Percentiles rank a stretch among this genome's conserved stretches.
Conservation (phyloP, 2,113 vertebrate species). For the Gopherus evgoodei region DNA sequence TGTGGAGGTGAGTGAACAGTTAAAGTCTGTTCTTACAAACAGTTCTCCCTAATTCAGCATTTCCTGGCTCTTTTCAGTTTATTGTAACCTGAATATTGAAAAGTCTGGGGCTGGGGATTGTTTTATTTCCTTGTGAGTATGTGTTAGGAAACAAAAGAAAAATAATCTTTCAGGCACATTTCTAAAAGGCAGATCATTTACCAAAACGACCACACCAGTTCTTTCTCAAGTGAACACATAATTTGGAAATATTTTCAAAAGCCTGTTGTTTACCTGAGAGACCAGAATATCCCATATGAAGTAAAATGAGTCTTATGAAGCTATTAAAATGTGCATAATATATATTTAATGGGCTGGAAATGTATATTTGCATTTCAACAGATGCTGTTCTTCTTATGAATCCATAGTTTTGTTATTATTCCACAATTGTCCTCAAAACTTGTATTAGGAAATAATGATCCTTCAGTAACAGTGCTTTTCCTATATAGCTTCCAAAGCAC, state of each 20-base stretch:
- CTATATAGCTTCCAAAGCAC: not conserved
- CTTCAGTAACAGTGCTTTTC: not conserved
- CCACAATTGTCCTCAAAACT: not conserved
- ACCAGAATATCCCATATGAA: not conserved
- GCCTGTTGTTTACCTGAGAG: slow-evolving; percentile 10
- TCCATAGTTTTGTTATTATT: not conserved
- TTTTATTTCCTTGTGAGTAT: not conserved
- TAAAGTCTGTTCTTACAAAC: slow-evolving; percentile 1
- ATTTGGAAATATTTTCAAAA: slow-evolving; percentile 4
- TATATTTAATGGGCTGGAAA: slow-evolving; percentile 3
- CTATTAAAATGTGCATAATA: slow-evolving; percentile 3
- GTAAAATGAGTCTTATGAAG: not conserved
- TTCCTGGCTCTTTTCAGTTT: not conserved
- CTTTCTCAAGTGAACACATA: not conserved
- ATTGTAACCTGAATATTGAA: not conserved
- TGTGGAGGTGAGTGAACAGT: not conserved
- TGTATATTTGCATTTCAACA: slow-evolving; percentile 50
- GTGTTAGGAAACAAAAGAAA: not conserved
- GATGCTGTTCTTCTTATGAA: slow-evolving; percentile 3
- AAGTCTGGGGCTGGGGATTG: not conserved
- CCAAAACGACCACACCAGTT: not conserved
- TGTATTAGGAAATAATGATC: not conserved
- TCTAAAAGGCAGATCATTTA: not conserved
- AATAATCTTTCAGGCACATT: not conserved
- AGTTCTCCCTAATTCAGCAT: not conserved